These are phyloP conservation scores for Caenorhabditis parvicauda DNA, from an alignment of 2,888 invertebrate species.

Conservation along the genomic window DNA sequence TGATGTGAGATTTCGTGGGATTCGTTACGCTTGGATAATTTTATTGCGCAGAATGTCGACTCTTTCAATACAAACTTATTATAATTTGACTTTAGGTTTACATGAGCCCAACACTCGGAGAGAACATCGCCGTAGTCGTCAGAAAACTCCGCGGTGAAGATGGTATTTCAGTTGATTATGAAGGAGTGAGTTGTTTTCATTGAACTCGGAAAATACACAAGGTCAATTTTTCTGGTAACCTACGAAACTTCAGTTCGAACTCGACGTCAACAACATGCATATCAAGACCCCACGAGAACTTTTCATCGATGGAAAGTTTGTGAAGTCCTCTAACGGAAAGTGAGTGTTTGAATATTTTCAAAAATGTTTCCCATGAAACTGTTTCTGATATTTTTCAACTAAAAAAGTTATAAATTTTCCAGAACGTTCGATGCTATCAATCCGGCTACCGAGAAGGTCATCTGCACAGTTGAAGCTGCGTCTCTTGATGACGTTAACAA, in stretches of 20 bases:
- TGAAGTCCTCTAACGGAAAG: slow-evolving; percentile 70
- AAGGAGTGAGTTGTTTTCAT: too few species aligned
- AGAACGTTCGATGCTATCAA: slow-evolving; percentile 70
- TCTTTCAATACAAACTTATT: neutral
- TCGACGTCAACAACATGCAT: slow-evolving; percentile 80
- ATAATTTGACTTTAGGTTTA: slow-evolving; percentile 71
- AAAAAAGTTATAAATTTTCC: neutral
- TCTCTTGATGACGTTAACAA: slow-evolving; percentile 79
- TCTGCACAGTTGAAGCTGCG: slow-evolving; percentile 71
- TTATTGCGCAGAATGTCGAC: neutral
- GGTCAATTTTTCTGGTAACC: neutral
- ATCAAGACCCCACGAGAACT: slow-evolving; percentile 83
- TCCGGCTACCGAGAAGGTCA: slow-evolving; percentile 77
- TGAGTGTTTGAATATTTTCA: slow-evolving; percentile 14
- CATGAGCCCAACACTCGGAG: slow-evolving; percentile 84
- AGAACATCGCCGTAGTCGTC: slow-evolving; percentile 75
- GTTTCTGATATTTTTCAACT: neutral
- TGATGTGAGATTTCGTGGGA: slow-evolving; percentile 61
- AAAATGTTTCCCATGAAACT: neutral
- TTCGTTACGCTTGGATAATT: neutral
- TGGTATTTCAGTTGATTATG: slow-evolving; percentile 45
- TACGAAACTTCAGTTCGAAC: slow-evolving; percentile 46
- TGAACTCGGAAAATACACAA: slow-evolving; percentile 3
- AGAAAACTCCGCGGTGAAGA: slow-evolving; percentile 69
- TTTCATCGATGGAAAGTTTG: slow-evolving; percentile 86